Base-by-base conservation (phyloP, 1,140 invertebrate species). In the Drosophila persimilis region DNA sequence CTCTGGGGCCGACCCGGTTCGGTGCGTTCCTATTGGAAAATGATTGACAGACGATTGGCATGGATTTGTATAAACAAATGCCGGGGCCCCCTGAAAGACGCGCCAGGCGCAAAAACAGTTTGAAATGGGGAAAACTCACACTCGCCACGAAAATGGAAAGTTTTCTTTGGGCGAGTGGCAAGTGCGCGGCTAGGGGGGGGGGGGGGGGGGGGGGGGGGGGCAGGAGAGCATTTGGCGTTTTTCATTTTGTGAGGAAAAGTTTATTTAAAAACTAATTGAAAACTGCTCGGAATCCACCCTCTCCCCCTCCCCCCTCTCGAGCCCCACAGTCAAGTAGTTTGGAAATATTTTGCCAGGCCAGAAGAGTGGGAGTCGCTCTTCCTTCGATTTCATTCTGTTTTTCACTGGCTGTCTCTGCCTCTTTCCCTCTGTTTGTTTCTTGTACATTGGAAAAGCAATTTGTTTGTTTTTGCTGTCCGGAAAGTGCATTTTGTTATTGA, bases 1-100 rank as follows among this genome's bases (percentile, higher is more conserved):
- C 26, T 22, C 13, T 52, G 50, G 22, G 35, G 53, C 31, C 41
- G 66, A 52, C 7, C 2, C 35, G 35, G 11, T 39, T 39, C 35
- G 35, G 11, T 39, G 26, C 60, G 66, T 72, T 60, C 76, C 80
- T 60, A 83, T 80, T 86, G 77, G 67, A 89, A 75, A 85, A 81
- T 90, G 89, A 90, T 90, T 90, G 89, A 90, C 89, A 90, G 73
- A 80, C 84, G 89, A 90, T 90, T 90, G 89, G 89, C 89, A 89
- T 84, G 74, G 77, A 81, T 90, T 83, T 83, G 72, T 83, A 78
- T 86, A 86, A 86, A 86, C 78, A 86, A 88, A 80, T 39, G 35
- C 35, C 35, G 11, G 46, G 39, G 46, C 22, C 43, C 17, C 17
- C 48, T 24, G 8, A 56, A 55, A 76, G 48, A 54, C 61, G 73